These are phyloP conservation scores for Drosophila malerkotliana DNA, from an alignment of 1,140 invertebrate genomes.

Conservation along the genomic window DNA sequence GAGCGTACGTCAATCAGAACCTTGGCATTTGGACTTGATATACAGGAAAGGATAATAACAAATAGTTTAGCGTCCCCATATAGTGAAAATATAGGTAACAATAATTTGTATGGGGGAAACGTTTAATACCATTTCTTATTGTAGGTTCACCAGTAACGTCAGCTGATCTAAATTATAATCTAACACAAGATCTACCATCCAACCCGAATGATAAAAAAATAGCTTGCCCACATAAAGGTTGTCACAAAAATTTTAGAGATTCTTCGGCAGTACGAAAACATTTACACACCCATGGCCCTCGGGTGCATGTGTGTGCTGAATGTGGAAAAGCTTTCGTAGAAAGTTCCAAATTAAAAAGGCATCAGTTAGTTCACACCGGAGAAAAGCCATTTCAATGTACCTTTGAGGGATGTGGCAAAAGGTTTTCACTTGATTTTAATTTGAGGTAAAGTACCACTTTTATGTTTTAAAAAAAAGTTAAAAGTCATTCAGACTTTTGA, in stretches of 20 bases:
- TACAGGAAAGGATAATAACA: conserved; percentile 13
- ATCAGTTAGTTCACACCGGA: conserved; percentile 97
- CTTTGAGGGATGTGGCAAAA: conserved; percentile 98
- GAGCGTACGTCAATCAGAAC: conserved; percentile 13
- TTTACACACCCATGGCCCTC: conserved; percentile 97
- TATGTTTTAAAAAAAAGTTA: neutral
- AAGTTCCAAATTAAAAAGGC: conserved; percentile 97
- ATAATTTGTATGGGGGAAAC: neutral
- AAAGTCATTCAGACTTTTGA: too few relatives aligned
- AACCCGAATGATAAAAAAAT: conserved; percentile 74
- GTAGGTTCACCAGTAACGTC: conserved; percentile 9
- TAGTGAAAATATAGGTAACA: conserved; percentile 28
- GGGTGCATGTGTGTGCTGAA: conserved; percentile 98
- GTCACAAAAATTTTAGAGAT: conserved; percentile 98
- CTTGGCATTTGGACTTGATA: conserved; percentile 9
- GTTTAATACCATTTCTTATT: neutral
- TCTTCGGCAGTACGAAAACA: conserved; percentile 99
- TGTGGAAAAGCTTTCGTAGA: conserved; percentile 99
- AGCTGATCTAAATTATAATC: conserved; percentile 7
- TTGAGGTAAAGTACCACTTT: conserved; percentile 84
- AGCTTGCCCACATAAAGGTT: conserved; percentile 98
- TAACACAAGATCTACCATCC: conserved; percentile 12
- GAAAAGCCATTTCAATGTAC: conserved; percentile 99
- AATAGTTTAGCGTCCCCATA: conserved; percentile 10
- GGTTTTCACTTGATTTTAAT: conserved; percentile 99